Conservation (phyloP, 53 echinoderm and acorn worm genomes). For the Antedon mediterranea region DNA sequence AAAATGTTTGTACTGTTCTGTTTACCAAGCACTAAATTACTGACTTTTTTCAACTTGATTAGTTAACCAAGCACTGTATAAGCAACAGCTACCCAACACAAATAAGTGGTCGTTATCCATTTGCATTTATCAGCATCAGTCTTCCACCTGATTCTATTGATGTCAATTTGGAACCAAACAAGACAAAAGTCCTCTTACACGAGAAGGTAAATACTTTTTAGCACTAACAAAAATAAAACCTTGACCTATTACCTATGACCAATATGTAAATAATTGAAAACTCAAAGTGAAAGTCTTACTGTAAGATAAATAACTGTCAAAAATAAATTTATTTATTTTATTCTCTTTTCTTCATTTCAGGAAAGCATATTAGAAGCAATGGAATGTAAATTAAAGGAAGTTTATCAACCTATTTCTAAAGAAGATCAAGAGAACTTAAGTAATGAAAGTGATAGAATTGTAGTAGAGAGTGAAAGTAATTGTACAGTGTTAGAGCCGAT, state of each 20-base stretch:
- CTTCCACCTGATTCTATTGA: slow-evolving; percentile 64
- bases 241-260: no score
- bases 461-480: no score
- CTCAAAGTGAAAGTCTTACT: no score
- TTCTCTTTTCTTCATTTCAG: no score
- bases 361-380: background rate
- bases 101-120: slow-evolving; percentile 37
- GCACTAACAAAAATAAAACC: no score
- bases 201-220: slow-evolving; percentile 70
- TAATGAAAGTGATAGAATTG: no score
- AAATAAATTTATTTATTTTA: no score
- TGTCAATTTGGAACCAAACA: slow-evolving; percentile 95
- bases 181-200: slow-evolving; percentile 76
- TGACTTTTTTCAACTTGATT: background rate
- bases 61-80: slow-evolving; percentile 54
- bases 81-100: slow-evolving; percentile 17
- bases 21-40: no score
- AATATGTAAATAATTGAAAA: no score
- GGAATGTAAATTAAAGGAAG: background rate
- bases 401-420: background rate
- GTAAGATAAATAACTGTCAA: no score
- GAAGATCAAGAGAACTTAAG: background rate
- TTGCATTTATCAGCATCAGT: slow-evolving; percentile 47
- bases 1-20: no score
- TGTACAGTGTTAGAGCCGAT: no score